A percentile compares a stretch with the other conserved stretches of the same genome.
These are phyloP conservation scores for Notarius lentiginosus DNA, from an alignment of 2,113 vertebrate genomes.

Conservation along the genomic window DNA sequence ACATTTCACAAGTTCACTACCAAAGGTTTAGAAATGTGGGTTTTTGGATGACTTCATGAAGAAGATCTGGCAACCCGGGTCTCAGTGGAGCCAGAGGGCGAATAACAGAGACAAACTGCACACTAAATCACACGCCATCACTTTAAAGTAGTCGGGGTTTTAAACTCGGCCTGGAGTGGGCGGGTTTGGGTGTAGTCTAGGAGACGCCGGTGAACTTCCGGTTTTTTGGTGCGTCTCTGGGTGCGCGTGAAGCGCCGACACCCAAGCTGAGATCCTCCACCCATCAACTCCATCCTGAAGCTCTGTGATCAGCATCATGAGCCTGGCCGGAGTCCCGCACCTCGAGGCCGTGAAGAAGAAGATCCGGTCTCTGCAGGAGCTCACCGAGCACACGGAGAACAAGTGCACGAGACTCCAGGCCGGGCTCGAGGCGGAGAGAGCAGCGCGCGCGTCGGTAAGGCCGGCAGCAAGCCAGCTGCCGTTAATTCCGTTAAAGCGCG, in stretches of 20 bases:
- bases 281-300: not conserved
- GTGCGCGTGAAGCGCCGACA: not conserved
- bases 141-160: not conserved
- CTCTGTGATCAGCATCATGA: not conserved
- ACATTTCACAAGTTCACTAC: not conserved
- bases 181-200: not conserved
- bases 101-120: not conserved
- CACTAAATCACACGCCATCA: not conserved
- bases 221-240: not conserved
- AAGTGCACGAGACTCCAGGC: conserved; percentile 80
- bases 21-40: not conserved
- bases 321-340: conserved; percentile 82
- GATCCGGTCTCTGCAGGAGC: conserved; percentile 88
- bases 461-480: conserved; percentile 69
- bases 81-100: not conserved
- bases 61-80: not conserved
- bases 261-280: not conserved
- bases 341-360: conserved; percentile 91
- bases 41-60: not conserved
- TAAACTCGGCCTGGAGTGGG: not conserved
- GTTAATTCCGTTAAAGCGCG: conserved; percentile 64
- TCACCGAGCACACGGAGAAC: conserved; percentile 85
- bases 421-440: conserved; percentile 83
- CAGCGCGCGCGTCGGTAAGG: conserved; percentile 85
- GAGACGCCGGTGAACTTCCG: conserved; percentile 10